Percentiles rank a stretch among this genome's conserved stretches.
Evolutionary conservation across 2,797 vertebrate genomes (phyloP).

Genomic region (Sebastolobus alascanus): DNA sequence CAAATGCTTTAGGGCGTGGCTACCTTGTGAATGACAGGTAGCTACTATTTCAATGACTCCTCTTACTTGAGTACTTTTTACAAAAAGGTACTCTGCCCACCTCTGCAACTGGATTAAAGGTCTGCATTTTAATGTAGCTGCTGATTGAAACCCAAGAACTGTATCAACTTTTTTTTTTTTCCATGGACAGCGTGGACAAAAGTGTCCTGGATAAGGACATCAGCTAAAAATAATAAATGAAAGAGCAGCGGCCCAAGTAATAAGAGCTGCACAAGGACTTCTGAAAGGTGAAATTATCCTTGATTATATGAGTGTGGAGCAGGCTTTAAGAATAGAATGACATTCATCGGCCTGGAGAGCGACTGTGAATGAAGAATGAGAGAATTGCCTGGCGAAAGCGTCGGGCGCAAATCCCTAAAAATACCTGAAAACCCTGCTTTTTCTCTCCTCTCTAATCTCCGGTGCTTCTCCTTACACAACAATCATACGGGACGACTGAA

Average conservation of each 20-base stretch:
- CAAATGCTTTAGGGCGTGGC: no score
- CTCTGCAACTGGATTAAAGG: not conserved
- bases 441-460: slow-evolving; percentile 48
- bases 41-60: not conserved
- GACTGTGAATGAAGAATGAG: slow-evolving; percentile 58
- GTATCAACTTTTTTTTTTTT: not conserved
- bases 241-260: slow-evolving; percentile 35
- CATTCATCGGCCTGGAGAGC: slow-evolving; percentile 52
- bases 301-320: slow-evolving; percentile 59
- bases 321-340: slow-evolving; percentile 55
- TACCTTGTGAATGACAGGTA: no score
- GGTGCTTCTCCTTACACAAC: slow-evolving; percentile 25
- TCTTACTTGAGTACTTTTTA: not conserved
- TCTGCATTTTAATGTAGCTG: not conserved
- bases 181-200: not conserved
- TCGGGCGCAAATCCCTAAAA: slow-evolving; percentile 55
- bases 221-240: slow-evolving; percentile 18
- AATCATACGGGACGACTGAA: slow-evolving; percentile 18
- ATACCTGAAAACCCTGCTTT: slow-evolving; percentile 41
- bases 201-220: slow-evolving; percentile 19
- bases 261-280: slow-evolving; percentile 65
- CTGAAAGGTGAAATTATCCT: slow-evolving; percentile 67
- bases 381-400: not conserved
- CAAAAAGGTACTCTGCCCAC: not conserved
- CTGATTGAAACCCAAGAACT: slow-evolving; percentile 17